phyloP scores from a whole-genome alignment of 2,888 invertebrate genomes.

The Lottia scabra region DNA sequence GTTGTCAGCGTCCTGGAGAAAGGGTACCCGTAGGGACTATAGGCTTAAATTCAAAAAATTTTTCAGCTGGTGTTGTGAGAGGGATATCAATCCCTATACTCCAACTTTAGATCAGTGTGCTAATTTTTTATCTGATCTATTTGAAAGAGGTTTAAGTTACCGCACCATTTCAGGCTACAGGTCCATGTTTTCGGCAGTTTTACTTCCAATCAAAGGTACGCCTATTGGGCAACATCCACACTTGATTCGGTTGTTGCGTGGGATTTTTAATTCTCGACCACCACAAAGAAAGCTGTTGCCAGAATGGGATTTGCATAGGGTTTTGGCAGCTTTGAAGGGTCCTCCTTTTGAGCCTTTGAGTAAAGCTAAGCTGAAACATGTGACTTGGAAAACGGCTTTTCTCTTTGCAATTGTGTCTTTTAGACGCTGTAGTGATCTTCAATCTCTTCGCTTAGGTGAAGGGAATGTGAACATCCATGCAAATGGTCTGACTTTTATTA shows the following conservation, averaged over 20 bases:
- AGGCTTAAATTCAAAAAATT: constrained; percentile 25
- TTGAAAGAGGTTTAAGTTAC: background rate
- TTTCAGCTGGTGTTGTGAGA: constrained; percentile 32
- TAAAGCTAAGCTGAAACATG: background rate
- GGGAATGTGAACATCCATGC: no score
- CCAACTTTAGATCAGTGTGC: constrained; percentile 1
- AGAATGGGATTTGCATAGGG: background rate
- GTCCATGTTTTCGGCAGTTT: background rate
- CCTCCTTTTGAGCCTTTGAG: background rate
- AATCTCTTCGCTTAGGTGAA: no score
- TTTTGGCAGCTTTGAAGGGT: background rate
- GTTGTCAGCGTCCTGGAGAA: constrained; percentile 26
- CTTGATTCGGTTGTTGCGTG: background rate
- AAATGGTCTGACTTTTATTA: background rate
- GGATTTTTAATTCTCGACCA: background rate
- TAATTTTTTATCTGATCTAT: background rate
- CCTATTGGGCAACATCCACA: background rate
- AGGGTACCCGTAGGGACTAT: constrained; percentile 31
- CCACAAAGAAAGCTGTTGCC: background rate
- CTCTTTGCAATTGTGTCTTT: no score
- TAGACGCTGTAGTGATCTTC: no score
- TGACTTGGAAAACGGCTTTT: no score
- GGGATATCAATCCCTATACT: constrained; percentile 26
- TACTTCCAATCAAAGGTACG: background rate
- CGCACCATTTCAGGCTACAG: background rate